Base-by-base conservation (phyloP, 2,797 vertebrate genomes). In the Sparidentex hasta region DNA sequence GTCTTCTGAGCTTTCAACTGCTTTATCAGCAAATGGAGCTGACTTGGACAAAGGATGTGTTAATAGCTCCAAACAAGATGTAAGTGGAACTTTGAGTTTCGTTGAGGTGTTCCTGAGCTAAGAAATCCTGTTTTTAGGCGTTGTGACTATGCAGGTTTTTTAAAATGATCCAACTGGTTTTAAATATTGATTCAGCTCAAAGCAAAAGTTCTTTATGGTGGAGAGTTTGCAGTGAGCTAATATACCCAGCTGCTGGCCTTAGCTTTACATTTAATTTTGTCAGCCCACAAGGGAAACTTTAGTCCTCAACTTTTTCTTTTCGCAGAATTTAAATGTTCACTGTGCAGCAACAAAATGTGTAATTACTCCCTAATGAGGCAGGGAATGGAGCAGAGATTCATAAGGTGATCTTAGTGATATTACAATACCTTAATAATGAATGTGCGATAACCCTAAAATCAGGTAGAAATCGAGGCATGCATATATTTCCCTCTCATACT, bases 361-460 rank as follows among this genome's bases (percentile, higher is more conserved):
- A 54, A 51, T 66, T 33, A 44, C 11, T 50, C 11, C 6, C 9
- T 9, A 33, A 78, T 33, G 54, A 51, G n/a, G 41, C 9, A 50
- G 1, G 5, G 18, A 67, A 71, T 51, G 2, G 65, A 50, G 27
- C 16, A 65, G 25, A 55, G 61, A 74, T 54, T 29, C 18, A 33
- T 38, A 17, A 23, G 38, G 4, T 11, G n/a, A 62, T 67, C 18
- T 46, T 44, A 23, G 56, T 20, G 62, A 62, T 63, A 51, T 41
- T 33, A 29, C 23, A 51, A 50, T 33, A 29, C 23, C 61, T 59
- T 50, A 29, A 57, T 64, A 25, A 73, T 41, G 47, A 27, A 82
- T 23, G 1, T 46, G 25, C 23, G 27, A 69, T 57, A n/a, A 9
- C 50, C 21, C 27, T 71, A 3, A 46, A 25, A 57, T 63, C 11